These are phyloP conservation scores for Hydrolagus colliei DNA, from an alignment of 2,797 vertebrate genomes.

Conservation along the genomic window DNA sequence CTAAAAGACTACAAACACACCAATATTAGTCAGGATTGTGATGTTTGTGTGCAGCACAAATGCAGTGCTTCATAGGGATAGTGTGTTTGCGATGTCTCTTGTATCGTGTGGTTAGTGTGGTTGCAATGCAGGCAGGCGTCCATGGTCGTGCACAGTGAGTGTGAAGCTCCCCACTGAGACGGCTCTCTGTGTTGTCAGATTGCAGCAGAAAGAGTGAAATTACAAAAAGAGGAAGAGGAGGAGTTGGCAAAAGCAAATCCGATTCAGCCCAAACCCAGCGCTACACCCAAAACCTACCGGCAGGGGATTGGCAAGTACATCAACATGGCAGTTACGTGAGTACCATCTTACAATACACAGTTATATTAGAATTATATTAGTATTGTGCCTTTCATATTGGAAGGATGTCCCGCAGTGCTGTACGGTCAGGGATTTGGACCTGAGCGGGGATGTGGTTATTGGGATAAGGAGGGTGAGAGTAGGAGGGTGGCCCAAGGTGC, in stretches of 20 bases:
- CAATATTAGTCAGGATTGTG: too few relatives aligned
- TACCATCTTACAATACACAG: slow-evolving; percentile 32
- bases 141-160: background rate
- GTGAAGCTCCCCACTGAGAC: background rate
- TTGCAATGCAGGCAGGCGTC: background rate
- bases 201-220: slow-evolving; percentile 73
- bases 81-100: too few relatives aligned
- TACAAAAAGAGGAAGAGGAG: slow-evolving; percentile 60
- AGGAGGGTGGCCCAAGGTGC: too few relatives aligned
- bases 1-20: too few relatives aligned
- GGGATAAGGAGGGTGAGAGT: too few relatives aligned
- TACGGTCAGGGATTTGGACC: too few relatives aligned
- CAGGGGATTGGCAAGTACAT: slow-evolving; percentile 92
- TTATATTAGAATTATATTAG: background rate
- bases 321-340: slow-evolving; percentile 73
- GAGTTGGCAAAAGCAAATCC: slow-evolving; percentile 55
- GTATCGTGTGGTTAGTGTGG: background rate
- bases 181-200: slow-evolving; percentile 59
- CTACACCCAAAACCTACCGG: slow-evolving; percentile 73
- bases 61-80: too few relatives aligned
- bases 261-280: slow-evolving; percentile 51
- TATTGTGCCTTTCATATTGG: too few relatives aligned
- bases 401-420: too few relatives aligned
- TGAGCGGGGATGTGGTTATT: too few relatives aligned
- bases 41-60: too few relatives aligned